Conservation (phyloP, 2,113 vertebrate species). For the Gambusia affinis region DNA sequence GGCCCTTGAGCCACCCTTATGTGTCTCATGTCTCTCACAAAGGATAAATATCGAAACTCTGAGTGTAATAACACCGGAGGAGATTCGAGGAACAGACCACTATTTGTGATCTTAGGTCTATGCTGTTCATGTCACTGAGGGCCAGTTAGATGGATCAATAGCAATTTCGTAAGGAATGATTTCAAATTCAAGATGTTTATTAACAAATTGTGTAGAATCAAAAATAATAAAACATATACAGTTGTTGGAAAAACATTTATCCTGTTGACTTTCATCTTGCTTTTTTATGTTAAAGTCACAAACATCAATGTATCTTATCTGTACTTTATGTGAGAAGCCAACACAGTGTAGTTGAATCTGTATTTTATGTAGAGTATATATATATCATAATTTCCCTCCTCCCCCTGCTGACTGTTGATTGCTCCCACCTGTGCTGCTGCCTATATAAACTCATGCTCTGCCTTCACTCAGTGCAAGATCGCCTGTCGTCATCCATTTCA, state of each 20-base stretch:
- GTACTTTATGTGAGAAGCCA: neutral
- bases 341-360: no score
- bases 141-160: constrained; percentile 67
- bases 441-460: no score
- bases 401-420: no score
- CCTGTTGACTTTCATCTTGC: neutral
- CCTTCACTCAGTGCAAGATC: no score
- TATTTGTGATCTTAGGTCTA: constrained; percentile 73
- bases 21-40: constrained; percentile 59
- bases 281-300: neutral
- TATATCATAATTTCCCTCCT: no score
- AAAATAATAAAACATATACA: constrained; percentile 1
- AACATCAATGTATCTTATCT: neutral
- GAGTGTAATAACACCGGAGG: constrained; percentile 64
- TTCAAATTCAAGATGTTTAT: constrained; percentile 30
- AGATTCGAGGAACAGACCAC: constrained; percentile 70
- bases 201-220: constrained; percentile 6
- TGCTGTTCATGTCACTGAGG: constrained; percentile 64
- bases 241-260: neutral
- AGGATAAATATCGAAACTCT: constrained; percentile 65
- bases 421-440: no score
- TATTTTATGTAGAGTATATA: no score
- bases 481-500: no score
- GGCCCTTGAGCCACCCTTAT: constrained; percentile 64
- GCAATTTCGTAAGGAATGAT: constrained; percentile 49